phyloP scores from a whole-genome alignment of 2,797 vertebrate genomes.

The Momotus momota region DNA sequence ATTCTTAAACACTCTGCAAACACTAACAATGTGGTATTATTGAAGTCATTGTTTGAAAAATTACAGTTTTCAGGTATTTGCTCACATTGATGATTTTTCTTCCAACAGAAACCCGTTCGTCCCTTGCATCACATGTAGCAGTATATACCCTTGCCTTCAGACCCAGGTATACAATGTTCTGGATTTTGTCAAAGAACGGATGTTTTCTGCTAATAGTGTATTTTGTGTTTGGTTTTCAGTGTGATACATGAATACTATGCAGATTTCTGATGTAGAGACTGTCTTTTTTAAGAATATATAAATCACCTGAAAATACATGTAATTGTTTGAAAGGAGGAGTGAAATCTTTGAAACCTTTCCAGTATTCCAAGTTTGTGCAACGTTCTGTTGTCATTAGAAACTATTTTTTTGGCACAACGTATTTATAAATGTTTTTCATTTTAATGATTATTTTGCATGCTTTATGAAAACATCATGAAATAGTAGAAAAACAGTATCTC shows the following conservation, averaged over 20 bases:
- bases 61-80: background rate
- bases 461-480: background rate
- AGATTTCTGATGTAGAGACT: background rate
- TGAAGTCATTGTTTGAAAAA: background rate
- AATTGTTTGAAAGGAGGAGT: background rate
- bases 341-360: background rate
- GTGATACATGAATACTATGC: background rate
- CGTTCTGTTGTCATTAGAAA: background rate
- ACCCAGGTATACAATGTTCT: background rate
- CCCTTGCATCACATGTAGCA: background rate
- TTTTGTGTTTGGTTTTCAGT: background rate
- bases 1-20: background rate
- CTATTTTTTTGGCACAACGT: background rate
- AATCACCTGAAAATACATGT: background rate
- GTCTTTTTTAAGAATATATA: background rate
- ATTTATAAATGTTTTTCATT: background rate
- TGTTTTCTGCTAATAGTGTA: background rate
- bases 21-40: background rate
- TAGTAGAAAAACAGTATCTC: background rate
- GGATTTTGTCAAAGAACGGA: background rate
- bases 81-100: background rate
- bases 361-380: background rate
- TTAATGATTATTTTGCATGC: background rate
- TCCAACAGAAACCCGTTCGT: background rate
- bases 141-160: background rate